Base-by-base conservation (phyloP, 2,888 invertebrate genomes). In the Polydrusus cervinus region DNA sequence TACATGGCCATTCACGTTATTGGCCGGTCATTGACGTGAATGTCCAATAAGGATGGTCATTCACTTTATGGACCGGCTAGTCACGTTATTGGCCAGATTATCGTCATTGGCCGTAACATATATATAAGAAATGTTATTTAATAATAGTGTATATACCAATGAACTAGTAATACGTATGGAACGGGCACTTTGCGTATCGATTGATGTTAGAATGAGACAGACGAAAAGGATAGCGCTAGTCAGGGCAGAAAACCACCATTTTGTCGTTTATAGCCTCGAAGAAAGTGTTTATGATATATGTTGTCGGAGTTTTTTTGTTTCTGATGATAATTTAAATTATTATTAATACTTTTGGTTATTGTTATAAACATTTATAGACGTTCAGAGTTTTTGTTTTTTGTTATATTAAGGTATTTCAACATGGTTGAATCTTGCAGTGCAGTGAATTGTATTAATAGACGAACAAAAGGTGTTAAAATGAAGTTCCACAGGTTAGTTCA, bases 341-440 rank as follows among this genome's bases (percentile, higher is more conserved):
- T 40, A 40, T 40, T 40, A 40, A 40, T 40, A 40, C 40, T 40
- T 40, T 40, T 40, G 40, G 40, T 40, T 3, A 8, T 40, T 40
- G 40, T 40, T 40, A 40, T 40, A 40, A 40, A 40, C 40, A 40
- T 40, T 40, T 40, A 40, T 40, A 40, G 40, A 40, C 40, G n/a
- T 47, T 47, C 13, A 47, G 47, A 47, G 40, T 11, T 40, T 40
- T 40, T 40, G 40, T 47, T 47, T 47, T 7, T 47, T 47, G 47
- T 47, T 47, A 47, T 47, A 47, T 47, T 47, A n/a, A n/a, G n/a
- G n/a, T 47, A 14, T 47, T 47, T n/a, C 3, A 47, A 47, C 6
- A 47, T 47, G 47, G 47, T 47, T 11, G 47, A 47, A 47, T 47
- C 47, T 47, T 47, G 47, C 14, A 47, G 47, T 47, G 47, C 47